Evolutionary conservation across 2,113 vertebrate species (phyloP).

Genomic region (Podiceps cristatus): DNA sequence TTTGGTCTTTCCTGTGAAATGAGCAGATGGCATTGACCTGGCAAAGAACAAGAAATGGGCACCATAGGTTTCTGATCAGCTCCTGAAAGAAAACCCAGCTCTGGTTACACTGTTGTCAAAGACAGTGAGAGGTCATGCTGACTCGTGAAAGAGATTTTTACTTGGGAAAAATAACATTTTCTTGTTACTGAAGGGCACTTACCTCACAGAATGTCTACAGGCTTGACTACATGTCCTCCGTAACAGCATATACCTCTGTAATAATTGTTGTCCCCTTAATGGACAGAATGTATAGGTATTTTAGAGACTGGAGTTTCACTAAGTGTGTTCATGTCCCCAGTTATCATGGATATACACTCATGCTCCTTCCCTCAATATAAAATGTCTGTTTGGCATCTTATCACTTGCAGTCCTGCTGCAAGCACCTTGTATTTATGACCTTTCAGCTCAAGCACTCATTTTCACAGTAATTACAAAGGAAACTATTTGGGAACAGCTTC

Average conservation of each 20-base stretch:
- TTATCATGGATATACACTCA: background rate
- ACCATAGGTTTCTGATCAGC: background rate
- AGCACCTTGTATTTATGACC: background rate
- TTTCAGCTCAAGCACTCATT: background rate
- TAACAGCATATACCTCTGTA: background rate
- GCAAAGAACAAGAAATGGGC: background rate
- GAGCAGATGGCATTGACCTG: background rate
- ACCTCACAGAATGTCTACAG: background rate
- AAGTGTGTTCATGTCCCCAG: background rate
- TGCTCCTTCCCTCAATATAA: background rate
- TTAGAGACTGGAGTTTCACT: background rate
- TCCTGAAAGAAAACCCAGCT: background rate
- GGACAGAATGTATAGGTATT: background rate
- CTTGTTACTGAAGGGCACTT: background rate
- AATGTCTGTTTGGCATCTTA: background rate
- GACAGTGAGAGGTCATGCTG: background rate
- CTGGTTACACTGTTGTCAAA: background rate
- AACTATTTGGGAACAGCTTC: background rate
- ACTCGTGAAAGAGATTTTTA: background rate
- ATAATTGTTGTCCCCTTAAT: background rate
- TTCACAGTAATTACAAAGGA: background rate
- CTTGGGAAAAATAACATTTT: background rate
- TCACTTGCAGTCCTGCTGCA: background rate
- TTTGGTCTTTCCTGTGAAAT: background rate
- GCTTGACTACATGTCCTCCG: fast-evolving